Percentiles rank a stretch among this genome's conserved stretches.
Evolutionary conservation across 2,113 vertebrate genomes (phyloP).

Genomic region (Microcebus jonahi): DNA sequence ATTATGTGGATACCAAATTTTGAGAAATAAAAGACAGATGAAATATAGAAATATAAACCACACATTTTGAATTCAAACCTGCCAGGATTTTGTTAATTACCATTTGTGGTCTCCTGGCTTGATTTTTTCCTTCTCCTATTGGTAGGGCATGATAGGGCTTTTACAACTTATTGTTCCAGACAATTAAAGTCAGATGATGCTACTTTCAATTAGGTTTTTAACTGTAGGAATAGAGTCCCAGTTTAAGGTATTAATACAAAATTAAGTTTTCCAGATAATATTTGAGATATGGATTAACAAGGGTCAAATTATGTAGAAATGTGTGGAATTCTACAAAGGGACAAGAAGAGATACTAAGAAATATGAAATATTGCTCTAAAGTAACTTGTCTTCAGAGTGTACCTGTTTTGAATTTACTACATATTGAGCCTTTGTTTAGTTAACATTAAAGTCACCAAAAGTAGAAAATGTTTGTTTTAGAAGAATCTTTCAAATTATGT

Average conservation of each 20-base stretch:
- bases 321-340: constrained; percentile 28
- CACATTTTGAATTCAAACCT: constrained; percentile 26
- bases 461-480: neutral
- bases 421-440: neutral
- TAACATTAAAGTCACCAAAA: constrained; percentile 36
- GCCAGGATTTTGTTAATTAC: constrained; percentile 50
- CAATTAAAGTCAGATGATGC: constrained; percentile 35
- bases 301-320: neutral
- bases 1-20: neutral
- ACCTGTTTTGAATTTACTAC: constrained; percentile 23
- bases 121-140: neutral
- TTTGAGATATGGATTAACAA: neutral
- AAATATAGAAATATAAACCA: constrained; percentile 37
- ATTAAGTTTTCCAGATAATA: constrained; percentile 19
- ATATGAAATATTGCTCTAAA: neutral
- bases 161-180: constrained; percentile 1
- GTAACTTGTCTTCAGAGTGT: constrained; percentile 1
- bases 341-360: constrained; percentile 20
- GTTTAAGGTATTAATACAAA: constrained; percentile 33
- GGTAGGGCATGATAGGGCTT: neutral
- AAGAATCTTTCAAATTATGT: constrained; percentile 42
- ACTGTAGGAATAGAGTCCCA: neutral
- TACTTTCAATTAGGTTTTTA: neutral
- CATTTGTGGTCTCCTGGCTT: constrained; percentile 8
- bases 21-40: neutral